phyloP scores from a whole-genome alignment of 1,140 invertebrate species.

The Drosophila sproati region DNA sequence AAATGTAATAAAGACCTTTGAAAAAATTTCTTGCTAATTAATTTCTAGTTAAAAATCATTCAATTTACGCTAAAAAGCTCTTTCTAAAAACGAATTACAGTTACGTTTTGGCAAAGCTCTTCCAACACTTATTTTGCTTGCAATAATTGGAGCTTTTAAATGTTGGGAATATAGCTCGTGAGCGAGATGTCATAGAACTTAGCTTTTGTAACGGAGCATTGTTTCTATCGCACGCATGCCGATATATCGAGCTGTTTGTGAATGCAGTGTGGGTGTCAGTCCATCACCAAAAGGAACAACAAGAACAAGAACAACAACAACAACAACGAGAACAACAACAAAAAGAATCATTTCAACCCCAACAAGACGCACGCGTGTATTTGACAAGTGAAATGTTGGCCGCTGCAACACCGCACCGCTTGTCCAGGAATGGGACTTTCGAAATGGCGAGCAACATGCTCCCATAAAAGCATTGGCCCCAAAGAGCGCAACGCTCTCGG shows the following conservation, averaged over 20 bases:
- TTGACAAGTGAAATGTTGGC: conserved; percentile 8
- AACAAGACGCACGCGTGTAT: conserved; percentile 11
- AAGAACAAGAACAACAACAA: not conserved
- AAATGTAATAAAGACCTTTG: no score
- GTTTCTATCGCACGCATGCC: not conserved
- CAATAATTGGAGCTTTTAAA: not conserved
- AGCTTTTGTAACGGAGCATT: conserved; percentile 11
- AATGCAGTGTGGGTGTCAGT: not conserved
- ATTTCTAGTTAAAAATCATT: no score
- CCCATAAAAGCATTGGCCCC: not conserved
- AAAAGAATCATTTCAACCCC: conserved; percentile 6
- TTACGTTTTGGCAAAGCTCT: no score
- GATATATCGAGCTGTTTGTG: conserved; percentile 14
- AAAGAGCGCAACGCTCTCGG: conserved; percentile 13
- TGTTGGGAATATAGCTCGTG: no score
- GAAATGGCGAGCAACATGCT: conserved; percentile 33
- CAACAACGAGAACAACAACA: no score
- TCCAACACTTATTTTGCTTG: not conserved
- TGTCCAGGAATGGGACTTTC: conserved; percentile 18
- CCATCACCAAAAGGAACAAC: conserved; percentile 1
- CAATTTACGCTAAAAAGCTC: no score
- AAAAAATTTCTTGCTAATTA: no score
- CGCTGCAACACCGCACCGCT: conserved; percentile 10
- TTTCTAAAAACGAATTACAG: no score
- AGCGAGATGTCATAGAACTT: not conserved